Base-by-base conservation (phyloP, 2,797 vertebrate species). In the Sebastes steindachneri region DNA sequence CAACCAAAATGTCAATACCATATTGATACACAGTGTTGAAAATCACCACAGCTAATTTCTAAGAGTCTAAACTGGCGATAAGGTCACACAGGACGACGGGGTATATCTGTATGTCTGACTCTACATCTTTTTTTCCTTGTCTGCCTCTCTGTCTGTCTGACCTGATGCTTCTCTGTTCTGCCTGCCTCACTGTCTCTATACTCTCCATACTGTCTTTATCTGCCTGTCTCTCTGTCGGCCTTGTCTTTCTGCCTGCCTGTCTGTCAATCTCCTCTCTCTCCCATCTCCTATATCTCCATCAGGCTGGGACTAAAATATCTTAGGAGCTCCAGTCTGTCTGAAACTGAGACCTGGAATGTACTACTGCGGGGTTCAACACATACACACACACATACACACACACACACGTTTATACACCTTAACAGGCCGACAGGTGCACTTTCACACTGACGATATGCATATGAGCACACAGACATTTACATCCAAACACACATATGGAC, bases 261-360 rank as follows among this genome's bases (percentile, higher is more conserved):
- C 77, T 86, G 71, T 87, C 88, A 87, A 58, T 90, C 86, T 82
- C 68, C 79, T 84, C 53, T 86, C 58, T 54, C 80, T 82, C 70
- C 83, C 88, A 86, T 91, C 91, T 94, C 84, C 68, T 86, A 72
- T 91, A 90, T 90, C 88, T 92, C 89, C 82, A 91, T 92, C 89
- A 86, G 88, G 72, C 83, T 76, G 68, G 74, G 88, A 90, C 91
- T 84, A 88, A 91, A 95, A 94, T 94, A 95, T 88, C 88, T 90
- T 35, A 77, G 79, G 82, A 87, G 81, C 82, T 88, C 63, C 77
- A 88, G 73, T 73, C 78, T 89, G 88, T 86, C 88, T 92, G 88
- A 94, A 95, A 94, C 86, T 90, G 91, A 95, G 76, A 91, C 87
- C 88, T 89, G 88, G 84, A 92, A 90, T 91, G 89, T 73, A 79